Evolutionary conservation across 2,888 invertebrate genomes (phyloP).

Genomic region (Metallyticus violacea): DNA sequence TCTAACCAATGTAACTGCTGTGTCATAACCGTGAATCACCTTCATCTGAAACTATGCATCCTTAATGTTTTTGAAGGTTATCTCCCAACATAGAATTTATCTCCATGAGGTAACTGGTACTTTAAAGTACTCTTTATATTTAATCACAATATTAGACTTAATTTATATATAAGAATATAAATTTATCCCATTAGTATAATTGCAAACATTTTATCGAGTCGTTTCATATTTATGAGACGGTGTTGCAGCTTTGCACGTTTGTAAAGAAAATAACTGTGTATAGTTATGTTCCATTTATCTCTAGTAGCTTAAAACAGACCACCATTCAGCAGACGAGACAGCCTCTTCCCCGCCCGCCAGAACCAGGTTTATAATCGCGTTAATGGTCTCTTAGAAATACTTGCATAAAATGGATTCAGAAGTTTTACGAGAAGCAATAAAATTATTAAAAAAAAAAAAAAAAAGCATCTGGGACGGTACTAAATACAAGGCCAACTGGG

Average conservation of each 20-base stretch:
- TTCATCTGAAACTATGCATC: too few species aligned
- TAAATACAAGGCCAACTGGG: slow-evolving; percentile 19
- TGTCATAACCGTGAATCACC: too few species aligned
- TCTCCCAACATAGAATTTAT: too few species aligned
- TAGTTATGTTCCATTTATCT: background rate
- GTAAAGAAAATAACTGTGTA: background rate
- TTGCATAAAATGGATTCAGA: slow-evolving; percentile 24
- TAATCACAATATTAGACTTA: too few species aligned
- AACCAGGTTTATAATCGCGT: slow-evolving; percentile 27
- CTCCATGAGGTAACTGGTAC: too few species aligned
- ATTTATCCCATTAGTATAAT: background rate
- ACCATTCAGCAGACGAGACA: background rate
- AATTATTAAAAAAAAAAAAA: slow-evolving; percentile 29
- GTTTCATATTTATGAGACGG: background rate
- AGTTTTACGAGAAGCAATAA: slow-evolving; percentile 26
- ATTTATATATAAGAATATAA: too few species aligned
- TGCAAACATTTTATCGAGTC: background rate
- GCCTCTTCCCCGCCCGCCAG: background rate
- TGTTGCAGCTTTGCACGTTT: background rate
- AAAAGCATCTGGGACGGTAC: slow-evolving; percentile 22
- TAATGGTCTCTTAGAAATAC: slow-evolving; percentile 22
- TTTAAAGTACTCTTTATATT: too few species aligned
- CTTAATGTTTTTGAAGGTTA: too few species aligned
- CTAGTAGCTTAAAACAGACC: background rate
- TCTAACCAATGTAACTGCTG: too few species aligned